Percentiles rank a stretch among this genome's conserved stretches.
Conservation (phyloP, 2,113 vertebrate genomes). For the Himantopus leucocephalus region DNA sequence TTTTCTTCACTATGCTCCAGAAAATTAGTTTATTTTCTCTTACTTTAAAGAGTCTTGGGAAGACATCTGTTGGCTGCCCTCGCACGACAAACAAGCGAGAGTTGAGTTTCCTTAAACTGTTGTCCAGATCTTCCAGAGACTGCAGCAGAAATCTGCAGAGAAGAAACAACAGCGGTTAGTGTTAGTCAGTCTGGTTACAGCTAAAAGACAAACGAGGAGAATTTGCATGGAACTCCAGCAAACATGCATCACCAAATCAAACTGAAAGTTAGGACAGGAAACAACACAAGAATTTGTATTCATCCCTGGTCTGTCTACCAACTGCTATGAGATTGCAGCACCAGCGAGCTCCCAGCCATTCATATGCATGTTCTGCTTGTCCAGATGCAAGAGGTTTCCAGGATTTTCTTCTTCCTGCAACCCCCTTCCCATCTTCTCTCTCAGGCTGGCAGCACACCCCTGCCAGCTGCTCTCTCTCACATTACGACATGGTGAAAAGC, state of each 20-base stretch:
- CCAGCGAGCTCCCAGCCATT: not conserved
- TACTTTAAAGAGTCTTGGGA: conserved; percentile 95
- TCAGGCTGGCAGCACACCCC: not conserved
- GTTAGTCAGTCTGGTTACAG: not conserved
- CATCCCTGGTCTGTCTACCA: not conserved
- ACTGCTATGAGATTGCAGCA: not conserved
- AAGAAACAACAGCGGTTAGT: not conserved
- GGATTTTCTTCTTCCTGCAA: not conserved
- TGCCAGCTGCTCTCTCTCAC: not conserved
- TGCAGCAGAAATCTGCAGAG: conserved; percentile 89
- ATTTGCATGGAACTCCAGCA: not conserved
- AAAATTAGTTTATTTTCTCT: not conserved
- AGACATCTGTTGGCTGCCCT: conserved; percentile 94
- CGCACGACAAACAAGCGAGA: conserved; percentile 93
- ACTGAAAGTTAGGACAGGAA: not conserved
- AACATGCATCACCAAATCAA: not conserved
- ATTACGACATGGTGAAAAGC: not conserved
- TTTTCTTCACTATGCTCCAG: not conserved
- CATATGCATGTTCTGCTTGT: not conserved
- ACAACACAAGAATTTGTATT: not conserved
- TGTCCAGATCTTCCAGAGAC: conserved; percentile 92
- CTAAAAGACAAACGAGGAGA: not conserved
- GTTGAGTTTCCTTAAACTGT: conserved; percentile 89
- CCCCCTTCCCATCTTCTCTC: not conserved
- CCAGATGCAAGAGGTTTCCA: not conserved